Evolutionary conservation across 2,113 vertebrate genomes (phyloP).

Genomic region (Macquaria australasica): DNA sequence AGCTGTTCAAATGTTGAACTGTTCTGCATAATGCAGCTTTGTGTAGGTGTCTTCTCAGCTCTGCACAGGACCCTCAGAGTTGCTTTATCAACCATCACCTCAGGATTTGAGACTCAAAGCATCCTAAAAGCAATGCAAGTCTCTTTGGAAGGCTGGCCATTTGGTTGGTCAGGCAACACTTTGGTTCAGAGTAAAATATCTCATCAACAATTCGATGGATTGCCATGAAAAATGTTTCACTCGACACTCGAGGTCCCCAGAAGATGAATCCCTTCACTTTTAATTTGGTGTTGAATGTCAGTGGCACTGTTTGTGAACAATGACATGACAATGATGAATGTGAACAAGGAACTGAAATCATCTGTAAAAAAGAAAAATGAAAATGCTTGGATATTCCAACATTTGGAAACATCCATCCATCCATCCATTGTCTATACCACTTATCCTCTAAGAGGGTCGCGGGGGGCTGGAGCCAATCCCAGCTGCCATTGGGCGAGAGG

Average conservation of each 20-base stretch:
- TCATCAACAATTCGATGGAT: background rate
- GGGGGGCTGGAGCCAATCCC: too few species aligned
- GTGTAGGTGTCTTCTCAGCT: background rate
- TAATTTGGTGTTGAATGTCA: background rate
- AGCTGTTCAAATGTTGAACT: slow-evolving; percentile 22
- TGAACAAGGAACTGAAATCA: background rate
- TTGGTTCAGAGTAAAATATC: background rate
- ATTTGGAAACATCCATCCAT: background rate
- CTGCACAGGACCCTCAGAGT: background rate
- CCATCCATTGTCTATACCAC: too few species aligned
- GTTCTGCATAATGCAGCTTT: background rate
- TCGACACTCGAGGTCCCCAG: background rate
- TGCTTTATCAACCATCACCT: background rate
- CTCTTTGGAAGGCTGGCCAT: background rate
- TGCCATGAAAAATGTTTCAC: background rate
- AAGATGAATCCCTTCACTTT: background rate
- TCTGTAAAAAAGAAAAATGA: background rate
- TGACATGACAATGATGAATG: too few species aligned
- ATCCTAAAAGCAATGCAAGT: background rate
- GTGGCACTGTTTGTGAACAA: too few species aligned
- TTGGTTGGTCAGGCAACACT: background rate
- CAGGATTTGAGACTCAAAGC: background rate
- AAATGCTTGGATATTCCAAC: background rate
- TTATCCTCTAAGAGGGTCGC: too few species aligned
- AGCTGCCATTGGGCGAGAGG: too few species aligned